Base-by-base conservation (phyloP, 2,888 invertebrate species). In the Bugula neritina region DNA sequence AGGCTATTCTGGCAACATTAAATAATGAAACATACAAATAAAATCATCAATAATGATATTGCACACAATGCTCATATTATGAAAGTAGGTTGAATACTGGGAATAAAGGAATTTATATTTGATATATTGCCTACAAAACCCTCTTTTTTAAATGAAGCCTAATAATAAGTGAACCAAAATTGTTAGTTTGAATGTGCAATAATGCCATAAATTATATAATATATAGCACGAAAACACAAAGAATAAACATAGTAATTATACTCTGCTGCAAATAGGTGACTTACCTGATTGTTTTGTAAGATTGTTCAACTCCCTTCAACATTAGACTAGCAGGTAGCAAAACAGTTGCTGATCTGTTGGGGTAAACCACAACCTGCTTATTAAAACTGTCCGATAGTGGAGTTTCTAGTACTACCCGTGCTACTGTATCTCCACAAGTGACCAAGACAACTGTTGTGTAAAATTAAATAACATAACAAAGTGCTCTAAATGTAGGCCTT, bases 391-490 rank as follows among this genome's bases (percentile, higher is more conserved):
- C 29, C 1, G 63, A 31, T 31, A 25, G 13, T 25, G 31, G 29
- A 63, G 63, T 63, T 27, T 63, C 63, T 31, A 63, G n/a, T n/a
- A 63, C 27, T n/a, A 63, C 27, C 3, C 31, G 13, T 5, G 63
- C 27, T 2, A 27, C 31, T 10, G 2, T 34, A 31, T 63, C 27
- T 31, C n/a, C 63, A 31, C 63, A 63, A 10, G 63, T 63, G 10
- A 27, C 27, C 31, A 63, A 10, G 2, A 63, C 63, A 25, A 63
- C 63, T 63, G 25, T 52, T 17, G n/a, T n/a, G n/a, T n/a, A n/a
- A n/a, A n/a, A n/a, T n/a, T n/a, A n/a, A n/a, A n/a, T n/a, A n/a
- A n/a, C n/a, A n/a, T n/a, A n/a, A n/a, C n/a, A n/a, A n/a, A n/a
- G n/a, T n/a, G n/a, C n/a, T n/a, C n/a, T n/a, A n/a, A n/a, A n/a